Base-by-base conservation (phyloP, 1,140 invertebrate species). In the Bombus confusus region DNA sequence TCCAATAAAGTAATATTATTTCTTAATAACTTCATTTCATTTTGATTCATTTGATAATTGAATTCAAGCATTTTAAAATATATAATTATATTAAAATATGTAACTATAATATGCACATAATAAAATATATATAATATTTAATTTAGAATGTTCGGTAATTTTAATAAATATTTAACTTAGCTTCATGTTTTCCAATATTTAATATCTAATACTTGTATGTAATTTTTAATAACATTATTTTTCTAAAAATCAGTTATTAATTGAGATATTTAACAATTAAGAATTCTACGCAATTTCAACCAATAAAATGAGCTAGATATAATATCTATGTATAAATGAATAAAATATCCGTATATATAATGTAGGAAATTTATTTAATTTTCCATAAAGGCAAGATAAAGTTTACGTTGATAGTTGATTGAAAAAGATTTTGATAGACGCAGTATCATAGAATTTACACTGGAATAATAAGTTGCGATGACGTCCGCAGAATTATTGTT, bases 401-500 rank as follows among this genome's bases (percentile, higher is more conserved):
- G 2, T 34, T 25, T 28, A 15, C 8, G 13, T 25, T 6, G 4
- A 77, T 8, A 59, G 9, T 9, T n/a, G n/a, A 52, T 13, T 12
- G 13, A 0, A 68, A 28, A 22, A 52, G 15, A 6, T 25, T 31
- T 71, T 31, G 9, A 62, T 39, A n/a, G 12, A 41, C 12, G 5
- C 15, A 8, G 1, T 28, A 34, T 68, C 47, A 34, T 31, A 6
- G 5, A 28, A 2, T 52, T 80, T 72, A 74, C 28, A 25, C 1
- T 12, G 8, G 9, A 22, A 43, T 47, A 52, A 57, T 43, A 41
- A 52, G 5, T 18, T 9, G n/a, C 34, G 13, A 12, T 78, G 75
- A 84, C 82, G 37, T 78, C 12, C 4, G 22, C 15, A 52, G 28
- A 79, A 69, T 72, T 25, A 72, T 80, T 80, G 25, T 80, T 80